Evolutionary conservation across 1,140 invertebrate species (phyloP).

Genomic region (Pseudomyrmex flavicornis): DNA sequence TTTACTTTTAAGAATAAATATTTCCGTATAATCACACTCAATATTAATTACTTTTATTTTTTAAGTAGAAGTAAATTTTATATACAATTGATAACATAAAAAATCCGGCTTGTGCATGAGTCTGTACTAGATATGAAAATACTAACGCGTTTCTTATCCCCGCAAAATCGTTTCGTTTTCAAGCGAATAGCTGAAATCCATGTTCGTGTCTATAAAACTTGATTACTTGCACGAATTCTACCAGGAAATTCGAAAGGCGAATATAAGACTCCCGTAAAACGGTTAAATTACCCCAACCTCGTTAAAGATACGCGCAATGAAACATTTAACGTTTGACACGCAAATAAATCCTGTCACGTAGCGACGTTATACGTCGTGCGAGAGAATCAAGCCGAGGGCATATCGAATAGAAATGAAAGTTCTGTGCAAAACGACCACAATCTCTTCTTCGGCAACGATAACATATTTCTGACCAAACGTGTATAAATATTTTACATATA

Average conservation of each 20-base stretch:
- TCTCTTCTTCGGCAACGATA: neutral
- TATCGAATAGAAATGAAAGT: constrained; percentile 29
- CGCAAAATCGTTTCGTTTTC: constrained; percentile 27
- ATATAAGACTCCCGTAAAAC: constrained; percentile 33
- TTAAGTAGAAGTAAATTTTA: neutral
- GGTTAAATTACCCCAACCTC: constrained; percentile 31
- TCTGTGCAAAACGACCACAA: neutral
- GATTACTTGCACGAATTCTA: constrained; percentile 45
- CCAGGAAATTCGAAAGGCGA: constrained; percentile 42
- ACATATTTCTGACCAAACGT: neutral
- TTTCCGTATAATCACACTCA: neutral
- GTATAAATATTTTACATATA: neutral
- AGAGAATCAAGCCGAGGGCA: constrained; percentile 2
- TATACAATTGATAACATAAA: neutral
- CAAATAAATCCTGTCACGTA: constrained; percentile 53
- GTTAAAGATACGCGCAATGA: constrained; percentile 53
- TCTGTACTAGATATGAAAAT: neutral
- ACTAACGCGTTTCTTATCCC: constrained; percentile 11
- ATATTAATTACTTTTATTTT: neutral
- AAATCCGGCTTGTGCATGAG: neutral
- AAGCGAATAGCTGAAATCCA: neutral
- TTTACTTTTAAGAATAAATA: neutral
- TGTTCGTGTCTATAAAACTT: constrained; percentile 51
- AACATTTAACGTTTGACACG: constrained; percentile 53
- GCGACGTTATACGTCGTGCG: constrained; percentile 9